A percentile compares a stretch with the other conserved stretches of the same genome.
phyloP scores from a whole-genome alignment of 2,113 vertebrate genomes.

The Leucopsar rothschildi region DNA sequence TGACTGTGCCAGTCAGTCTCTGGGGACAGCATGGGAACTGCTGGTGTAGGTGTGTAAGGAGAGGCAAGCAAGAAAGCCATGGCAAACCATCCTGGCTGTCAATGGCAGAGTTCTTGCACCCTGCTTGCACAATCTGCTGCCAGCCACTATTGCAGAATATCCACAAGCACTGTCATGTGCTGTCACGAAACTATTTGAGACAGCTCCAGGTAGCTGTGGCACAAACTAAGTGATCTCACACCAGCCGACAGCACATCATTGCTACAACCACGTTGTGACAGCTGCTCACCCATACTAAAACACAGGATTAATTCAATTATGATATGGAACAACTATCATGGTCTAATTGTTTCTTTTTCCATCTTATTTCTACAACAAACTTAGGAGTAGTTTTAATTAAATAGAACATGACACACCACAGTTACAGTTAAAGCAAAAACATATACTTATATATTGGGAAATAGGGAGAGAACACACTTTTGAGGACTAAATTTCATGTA shows the following conservation, averaged over 20 bases:
- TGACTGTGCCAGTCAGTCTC: background rate
- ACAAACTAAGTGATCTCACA: background rate
- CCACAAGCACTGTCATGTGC: background rate
- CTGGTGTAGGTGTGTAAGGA: background rate
- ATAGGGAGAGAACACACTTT: background rate
- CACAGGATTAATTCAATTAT: background rate
- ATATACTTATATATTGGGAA: background rate
- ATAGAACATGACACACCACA: background rate
- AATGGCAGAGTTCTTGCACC: background rate
- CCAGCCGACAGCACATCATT: accelerated
- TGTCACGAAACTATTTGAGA: background rate
- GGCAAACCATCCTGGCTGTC: background rate
- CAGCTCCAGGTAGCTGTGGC: background rate
- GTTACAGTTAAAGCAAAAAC: background rate
- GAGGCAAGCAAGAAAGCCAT: background rate
- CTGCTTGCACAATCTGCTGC: background rate
- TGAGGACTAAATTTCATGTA: background rate
- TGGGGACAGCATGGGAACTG: background rate
- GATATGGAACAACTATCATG: background rate
- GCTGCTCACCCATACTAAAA: background rate
- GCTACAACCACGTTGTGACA: background rate
- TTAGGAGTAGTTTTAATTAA: background rate
- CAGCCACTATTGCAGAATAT: background rate
- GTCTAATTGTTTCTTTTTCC: background rate
- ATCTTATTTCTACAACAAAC: background rate